Base-by-base conservation (phyloP, 2,797 vertebrate genomes). In the Cuculus canorus region DNA sequence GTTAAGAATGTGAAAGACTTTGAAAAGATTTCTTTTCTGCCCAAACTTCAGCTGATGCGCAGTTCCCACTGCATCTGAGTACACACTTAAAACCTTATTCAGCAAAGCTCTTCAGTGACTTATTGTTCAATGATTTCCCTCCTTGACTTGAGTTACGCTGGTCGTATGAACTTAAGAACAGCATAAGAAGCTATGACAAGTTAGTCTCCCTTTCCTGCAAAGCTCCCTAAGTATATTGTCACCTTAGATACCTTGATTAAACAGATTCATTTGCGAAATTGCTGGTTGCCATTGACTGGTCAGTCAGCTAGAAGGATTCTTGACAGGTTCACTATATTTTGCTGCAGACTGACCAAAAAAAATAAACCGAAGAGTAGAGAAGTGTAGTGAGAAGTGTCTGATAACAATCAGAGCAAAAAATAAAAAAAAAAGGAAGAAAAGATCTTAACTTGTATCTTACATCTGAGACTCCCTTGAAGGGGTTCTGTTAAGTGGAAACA, bases 161-260 rank as follows among this genome's bases (percentile, higher is more conserved):
- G 33, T 69, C n/a, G 75, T 88, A 16, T 2, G 21, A 94, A 84
- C 47, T 84, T 65, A 68, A 63, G 66, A 88, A 37, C 37, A 68
- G 37, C 37, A 50, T 54, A 32, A 64, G 60, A 57, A 93, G 33
- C 9, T 80, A 13, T 68, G 33, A 65, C 61, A 92, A 57, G 63
- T 90, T 39, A 52, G 13, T 33, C 13, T 75, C 5, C 13, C 2
- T 21, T 70, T 82, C 25, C 53, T 71, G 63, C n/a, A 80, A 63
- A 83, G n/a, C 47, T 91, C 35, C 63, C 9, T 35, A 71, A 79
- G 71, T 82, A 19, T 25, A 35, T 79, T 52, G 81, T 88, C 68
- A 79, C 32, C 32, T 88, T 66, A 53, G 35, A 52, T 77, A 82
- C 63, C 33, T 92, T 82, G 85, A 94, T 95, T 91, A 96, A 95